Conservation (phyloP, 2,888 invertebrate genomes). For the Argynnis bischoffii region DNA sequence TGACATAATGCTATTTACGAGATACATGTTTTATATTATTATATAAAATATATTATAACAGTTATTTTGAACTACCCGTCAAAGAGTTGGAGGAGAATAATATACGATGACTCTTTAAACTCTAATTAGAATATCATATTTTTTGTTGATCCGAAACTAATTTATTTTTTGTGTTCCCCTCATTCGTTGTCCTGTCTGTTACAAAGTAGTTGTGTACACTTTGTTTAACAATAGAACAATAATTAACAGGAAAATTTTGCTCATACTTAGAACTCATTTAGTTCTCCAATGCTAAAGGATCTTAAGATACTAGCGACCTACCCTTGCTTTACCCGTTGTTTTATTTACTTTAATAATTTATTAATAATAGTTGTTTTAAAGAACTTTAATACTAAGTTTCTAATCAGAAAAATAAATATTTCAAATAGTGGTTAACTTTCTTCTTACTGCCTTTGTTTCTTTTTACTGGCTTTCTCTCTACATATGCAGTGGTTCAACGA, state of each 20-base stretch:
- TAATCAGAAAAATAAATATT: too few relatives aligned
- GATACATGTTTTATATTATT: not conserved
- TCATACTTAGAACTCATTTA: too few relatives aligned
- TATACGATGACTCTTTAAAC: slow-evolving; percentile 51
- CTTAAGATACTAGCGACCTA: too few relatives aligned
- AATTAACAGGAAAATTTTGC: slow-evolving; percentile 47
- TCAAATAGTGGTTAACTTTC: too few relatives aligned
- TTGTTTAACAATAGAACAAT: slow-evolving; percentile 50
- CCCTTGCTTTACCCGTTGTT: too few relatives aligned
- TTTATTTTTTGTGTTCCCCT: slow-evolving; percentile 65
- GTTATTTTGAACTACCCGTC: slow-evolving; percentile 13
- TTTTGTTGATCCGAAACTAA: slow-evolving; percentile 67
- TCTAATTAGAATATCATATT: slow-evolving; percentile 70
- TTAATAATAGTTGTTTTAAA: too few relatives aligned
- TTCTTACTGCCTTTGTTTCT: too few relatives aligned
- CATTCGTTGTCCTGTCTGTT: slow-evolving; percentile 39
- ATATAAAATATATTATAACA: not conserved
- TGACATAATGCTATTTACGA: not conserved
- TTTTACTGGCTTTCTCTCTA: too few relatives aligned
- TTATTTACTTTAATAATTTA: too few relatives aligned
- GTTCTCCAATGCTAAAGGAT: too few relatives aligned
- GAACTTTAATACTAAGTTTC: too few relatives aligned
- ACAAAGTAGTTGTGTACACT: slow-evolving; percentile 31
- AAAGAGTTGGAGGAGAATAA: not conserved
- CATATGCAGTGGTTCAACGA: too few relatives aligned